These are phyloP conservation scores for Dromius quadrimaculatus DNA, from an alignment of 2,888 invertebrate genomes.

Conservation along the genomic window DNA sequence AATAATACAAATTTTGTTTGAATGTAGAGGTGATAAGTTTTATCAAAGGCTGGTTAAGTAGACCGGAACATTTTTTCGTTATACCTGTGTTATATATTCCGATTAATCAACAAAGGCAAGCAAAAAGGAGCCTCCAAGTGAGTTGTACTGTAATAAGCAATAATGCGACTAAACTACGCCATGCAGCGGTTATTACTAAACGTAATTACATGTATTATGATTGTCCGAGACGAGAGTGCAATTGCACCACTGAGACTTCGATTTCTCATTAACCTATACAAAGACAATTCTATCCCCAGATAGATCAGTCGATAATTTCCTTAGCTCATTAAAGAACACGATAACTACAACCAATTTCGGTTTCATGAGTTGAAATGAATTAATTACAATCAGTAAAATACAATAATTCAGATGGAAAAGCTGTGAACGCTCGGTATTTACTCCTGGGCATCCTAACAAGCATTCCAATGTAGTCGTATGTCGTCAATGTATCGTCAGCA, in stretches of 20 bases:
- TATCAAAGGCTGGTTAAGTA: no score
- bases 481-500: conserved; percentile 10
- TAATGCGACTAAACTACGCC: conserved; percentile 19
- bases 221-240: conserved; percentile 13
- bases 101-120: conserved; percentile 16
- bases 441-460: conserved; percentile 3
- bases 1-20: no score
- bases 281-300: no score
- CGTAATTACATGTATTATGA: conserved; percentile 29
- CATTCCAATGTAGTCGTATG: neutral
- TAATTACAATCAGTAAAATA: no score
- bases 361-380: no score
- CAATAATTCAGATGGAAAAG: no score
- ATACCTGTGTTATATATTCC: no score
- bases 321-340: no score
- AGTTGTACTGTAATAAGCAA: conserved; percentile 28
- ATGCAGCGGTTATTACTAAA: conserved; percentile 30
- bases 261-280: conserved; percentile 15
- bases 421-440: neutral
- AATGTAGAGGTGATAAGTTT: no score
- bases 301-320: no score
- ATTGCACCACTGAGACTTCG: conserved; percentile 17
- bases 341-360: no score
- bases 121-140: conserved; percentile 1
- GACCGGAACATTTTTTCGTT: no score